Conservation (phyloP, 2,113 vertebrate species). For the Ptychochromis oligacanthus region DNA sequence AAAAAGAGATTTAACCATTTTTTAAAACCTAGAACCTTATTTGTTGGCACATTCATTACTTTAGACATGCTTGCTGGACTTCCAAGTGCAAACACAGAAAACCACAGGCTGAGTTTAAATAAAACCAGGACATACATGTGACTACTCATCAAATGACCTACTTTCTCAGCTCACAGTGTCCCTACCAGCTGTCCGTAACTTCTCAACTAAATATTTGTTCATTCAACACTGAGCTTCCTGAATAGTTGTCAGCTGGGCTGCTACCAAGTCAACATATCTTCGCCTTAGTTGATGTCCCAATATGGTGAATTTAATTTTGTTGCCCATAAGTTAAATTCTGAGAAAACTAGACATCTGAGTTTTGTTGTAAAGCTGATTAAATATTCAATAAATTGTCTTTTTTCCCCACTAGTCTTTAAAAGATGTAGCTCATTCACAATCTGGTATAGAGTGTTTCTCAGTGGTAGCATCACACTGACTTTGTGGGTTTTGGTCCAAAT, state of each 20-base stretch:
- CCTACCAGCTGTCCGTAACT: constrained; percentile 31
- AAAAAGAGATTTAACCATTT: neutral
- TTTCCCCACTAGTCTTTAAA: neutral
- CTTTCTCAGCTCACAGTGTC: constrained; percentile 23
- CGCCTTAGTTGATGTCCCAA: neutral
- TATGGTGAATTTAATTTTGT: neutral
- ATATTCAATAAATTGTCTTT: neutral
- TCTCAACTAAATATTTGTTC: constrained; percentile 43
- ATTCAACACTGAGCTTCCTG: constrained; percentile 37
- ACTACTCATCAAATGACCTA: constrained; percentile 38
- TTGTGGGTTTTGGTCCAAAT: constrained; percentile 1
- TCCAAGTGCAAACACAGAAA: neutral
- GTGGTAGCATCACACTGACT: neutral
- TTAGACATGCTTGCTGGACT: neutral
- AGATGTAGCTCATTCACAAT: neutral
- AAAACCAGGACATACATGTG: constrained; percentile 33
- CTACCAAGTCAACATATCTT: constrained; percentile 13
- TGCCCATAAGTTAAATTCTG: neutral
- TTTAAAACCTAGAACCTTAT: neutral
- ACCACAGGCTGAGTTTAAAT: constrained; percentile 12
- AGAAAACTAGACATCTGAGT: neutral
- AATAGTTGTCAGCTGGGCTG: neutral
- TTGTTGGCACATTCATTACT: neutral
- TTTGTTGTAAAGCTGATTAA: neutral
- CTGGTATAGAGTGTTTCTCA: neutral